Evolutionary conservation across 2,888 invertebrate species (phyloP).

Genomic region (Lepidocyrtoides sp.): DNA sequence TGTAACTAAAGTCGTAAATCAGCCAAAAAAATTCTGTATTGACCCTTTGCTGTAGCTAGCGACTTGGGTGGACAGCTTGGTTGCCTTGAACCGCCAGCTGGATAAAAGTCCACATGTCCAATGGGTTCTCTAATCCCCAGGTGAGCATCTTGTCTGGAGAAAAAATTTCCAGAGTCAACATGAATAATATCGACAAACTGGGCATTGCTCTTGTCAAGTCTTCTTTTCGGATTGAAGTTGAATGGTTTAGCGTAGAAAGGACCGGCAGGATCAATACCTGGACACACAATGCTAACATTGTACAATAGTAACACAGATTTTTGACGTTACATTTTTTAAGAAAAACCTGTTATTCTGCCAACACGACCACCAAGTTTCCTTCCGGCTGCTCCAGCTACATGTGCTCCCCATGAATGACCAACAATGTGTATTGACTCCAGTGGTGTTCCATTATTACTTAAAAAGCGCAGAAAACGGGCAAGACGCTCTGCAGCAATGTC

Average conservation of each 20-base stretch:
- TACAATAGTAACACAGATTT: background rate
- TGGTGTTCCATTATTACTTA: slow-evolving; percentile 75
- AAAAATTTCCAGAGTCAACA: slow-evolving; percentile 70
- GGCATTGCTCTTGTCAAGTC: slow-evolving; percentile 81
- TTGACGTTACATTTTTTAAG: background rate
- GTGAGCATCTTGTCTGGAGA: slow-evolving; percentile 71
- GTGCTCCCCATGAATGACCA: slow-evolving; percentile 81
- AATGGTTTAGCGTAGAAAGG: slow-evolving; percentile 79
- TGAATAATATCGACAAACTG: slow-evolving; percentile 83
- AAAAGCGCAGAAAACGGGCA: slow-evolving; percentile 77
- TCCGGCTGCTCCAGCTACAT: slow-evolving; percentile 80
- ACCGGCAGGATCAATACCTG: slow-evolving; percentile 82
- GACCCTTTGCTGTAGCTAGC: slow-evolving; percentile 67
- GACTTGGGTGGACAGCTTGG: slow-evolving; percentile 82
- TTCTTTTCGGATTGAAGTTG: slow-evolving; percentile 74
- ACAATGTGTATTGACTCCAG: slow-evolving; percentile 80
- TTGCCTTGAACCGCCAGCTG: slow-evolving; percentile 80
- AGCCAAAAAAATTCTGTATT: background rate
- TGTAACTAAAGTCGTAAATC: slow-evolving; percentile 50
- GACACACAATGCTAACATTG: background rate
- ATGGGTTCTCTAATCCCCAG: slow-evolving; percentile 80
- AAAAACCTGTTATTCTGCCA: slow-evolving; percentile 80
- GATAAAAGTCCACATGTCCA: slow-evolving; percentile 83
- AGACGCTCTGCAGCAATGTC: slow-evolving; percentile 77
- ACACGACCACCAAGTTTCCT: slow-evolving; percentile 73